These are phyloP conservation scores for Lutraria rhynchaena DNA, from an alignment of 1,140 invertebrate species.

Conservation along the genomic window DNA sequence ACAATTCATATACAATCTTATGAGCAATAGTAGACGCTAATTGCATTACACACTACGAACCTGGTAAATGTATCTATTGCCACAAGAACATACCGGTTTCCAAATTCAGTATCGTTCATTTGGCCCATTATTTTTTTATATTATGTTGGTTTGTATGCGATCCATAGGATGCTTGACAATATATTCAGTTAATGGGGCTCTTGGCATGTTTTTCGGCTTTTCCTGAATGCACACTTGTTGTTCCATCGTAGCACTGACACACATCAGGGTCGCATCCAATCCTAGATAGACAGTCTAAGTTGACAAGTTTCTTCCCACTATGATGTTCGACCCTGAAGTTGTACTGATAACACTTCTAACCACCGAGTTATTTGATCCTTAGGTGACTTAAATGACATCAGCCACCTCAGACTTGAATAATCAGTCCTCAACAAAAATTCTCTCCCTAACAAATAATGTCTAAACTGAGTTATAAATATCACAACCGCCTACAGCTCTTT, in stretches of 20 bases:
- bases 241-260: slow-evolving; percentile 3
- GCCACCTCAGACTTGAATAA: slow-evolving; percentile 59
- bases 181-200: neutral
- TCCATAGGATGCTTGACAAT: slow-evolving; percentile 8
- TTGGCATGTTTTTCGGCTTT: neutral
- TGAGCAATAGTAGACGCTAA: neutral
- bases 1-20: slow-evolving; percentile 40
- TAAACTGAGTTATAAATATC: slow-evolving; percentile 51
- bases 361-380: slow-evolving; percentile 65
- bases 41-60: slow-evolving; percentile 7
- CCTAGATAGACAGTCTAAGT: slow-evolving; percentile 55
- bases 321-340: slow-evolving; percentile 54
- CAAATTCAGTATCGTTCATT: neutral
- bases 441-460: slow-evolving; percentile 61
- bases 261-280: slow-evolving; percentile 13
- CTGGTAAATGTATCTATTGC: slow-evolving; percentile 1
- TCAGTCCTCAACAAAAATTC: slow-evolving; percentile 62
- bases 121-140: no score
- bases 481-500: slow-evolving; percentile 57
- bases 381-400: slow-evolving; percentile 54
- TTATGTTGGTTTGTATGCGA: neutral
- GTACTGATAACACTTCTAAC: slow-evolving; percentile 62
- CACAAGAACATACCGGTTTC: slow-evolving; percentile 12
- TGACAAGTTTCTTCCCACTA: slow-evolving; percentile 44
- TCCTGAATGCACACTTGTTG: neutral